phyloP scores from a whole-genome alignment of 2,113 vertebrate species.

The Muntiacus reevesi region DNA sequence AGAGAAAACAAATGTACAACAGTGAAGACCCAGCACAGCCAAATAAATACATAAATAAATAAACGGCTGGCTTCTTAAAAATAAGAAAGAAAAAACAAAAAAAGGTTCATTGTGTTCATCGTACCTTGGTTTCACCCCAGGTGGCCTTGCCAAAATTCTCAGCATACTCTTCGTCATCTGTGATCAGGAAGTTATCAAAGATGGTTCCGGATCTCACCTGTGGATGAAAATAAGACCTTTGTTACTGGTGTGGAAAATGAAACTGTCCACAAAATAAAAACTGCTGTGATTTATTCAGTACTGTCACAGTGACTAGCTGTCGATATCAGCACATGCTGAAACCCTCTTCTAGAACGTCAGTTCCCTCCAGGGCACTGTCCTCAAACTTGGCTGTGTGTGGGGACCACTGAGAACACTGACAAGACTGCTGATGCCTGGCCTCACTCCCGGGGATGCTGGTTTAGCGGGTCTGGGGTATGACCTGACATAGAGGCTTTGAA shows the following conservation, averaged over 20 bases:
- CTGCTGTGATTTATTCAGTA: background rate
- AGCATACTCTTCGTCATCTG: constrained; percentile 86
- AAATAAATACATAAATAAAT: background rate
- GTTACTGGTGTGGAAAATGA: background rate
- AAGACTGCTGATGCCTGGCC: background rate
- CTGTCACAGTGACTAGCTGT: background rate
- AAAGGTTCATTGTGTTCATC: background rate
- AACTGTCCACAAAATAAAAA: background rate
- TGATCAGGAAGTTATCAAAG: constrained; percentile 90
- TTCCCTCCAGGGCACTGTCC: background rate
- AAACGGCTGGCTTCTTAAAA: background rate
- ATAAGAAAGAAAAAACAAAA: background rate
- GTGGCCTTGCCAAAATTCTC: constrained; percentile 86
- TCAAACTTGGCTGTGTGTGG: background rate
- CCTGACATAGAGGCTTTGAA: background rate
- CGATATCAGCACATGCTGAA: background rate
- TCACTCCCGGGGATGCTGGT: background rate
- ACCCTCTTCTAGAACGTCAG: background rate
- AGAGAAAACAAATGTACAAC: background rate
- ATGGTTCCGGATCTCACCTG: constrained; percentile 92
- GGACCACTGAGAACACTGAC: background rate
- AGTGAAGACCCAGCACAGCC: background rate
- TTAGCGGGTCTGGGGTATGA: background rate
- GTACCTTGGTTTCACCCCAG: constrained; percentile 87
- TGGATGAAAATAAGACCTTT: background rate